Conservation (phyloP, 2,113 vertebrate species). For the Nipponia nippon region DNA sequence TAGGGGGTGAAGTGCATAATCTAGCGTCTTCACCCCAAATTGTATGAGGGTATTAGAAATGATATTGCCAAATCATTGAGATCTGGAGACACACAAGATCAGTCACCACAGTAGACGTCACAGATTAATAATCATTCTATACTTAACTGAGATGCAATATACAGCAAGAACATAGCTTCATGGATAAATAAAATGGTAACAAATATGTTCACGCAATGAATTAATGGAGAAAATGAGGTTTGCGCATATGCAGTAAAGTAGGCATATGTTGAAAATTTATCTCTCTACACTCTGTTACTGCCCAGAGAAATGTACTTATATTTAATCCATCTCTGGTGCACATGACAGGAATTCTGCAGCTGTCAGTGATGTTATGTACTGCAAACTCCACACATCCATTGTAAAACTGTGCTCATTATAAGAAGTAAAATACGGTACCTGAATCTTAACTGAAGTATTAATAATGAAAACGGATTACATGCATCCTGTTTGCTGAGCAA, state of each 20-base stretch:
- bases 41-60: not conserved
- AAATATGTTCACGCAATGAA: not conserved
- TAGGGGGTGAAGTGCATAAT: not conserved
- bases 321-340: conserved; percentile 38
- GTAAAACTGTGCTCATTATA: conserved; percentile 57
- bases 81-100: not conserved
- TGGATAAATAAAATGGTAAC: not conserved
- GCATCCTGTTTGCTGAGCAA: conserved; percentile 56
- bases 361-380: conserved; percentile 4
- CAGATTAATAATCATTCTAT: not conserved
- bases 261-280: not conserved
- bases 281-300: not conserved
- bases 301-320: not conserved
- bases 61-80: not conserved
- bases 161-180: not conserved
- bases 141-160: not conserved
- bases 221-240: not conserved
- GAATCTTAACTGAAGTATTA: conserved; percentile 62
- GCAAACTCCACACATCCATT: conserved; percentile 26
- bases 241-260: not conserved
- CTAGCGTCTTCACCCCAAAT: not conserved
- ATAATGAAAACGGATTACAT: conserved; percentile 66
- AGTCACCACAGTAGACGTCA: not conserved
- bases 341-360: conserved; percentile 16
- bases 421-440: conserved; percentile 48